Evolutionary conservation across 1,140 invertebrate species (phyloP).

Genomic region (Tetramorium alpestre): DNA sequence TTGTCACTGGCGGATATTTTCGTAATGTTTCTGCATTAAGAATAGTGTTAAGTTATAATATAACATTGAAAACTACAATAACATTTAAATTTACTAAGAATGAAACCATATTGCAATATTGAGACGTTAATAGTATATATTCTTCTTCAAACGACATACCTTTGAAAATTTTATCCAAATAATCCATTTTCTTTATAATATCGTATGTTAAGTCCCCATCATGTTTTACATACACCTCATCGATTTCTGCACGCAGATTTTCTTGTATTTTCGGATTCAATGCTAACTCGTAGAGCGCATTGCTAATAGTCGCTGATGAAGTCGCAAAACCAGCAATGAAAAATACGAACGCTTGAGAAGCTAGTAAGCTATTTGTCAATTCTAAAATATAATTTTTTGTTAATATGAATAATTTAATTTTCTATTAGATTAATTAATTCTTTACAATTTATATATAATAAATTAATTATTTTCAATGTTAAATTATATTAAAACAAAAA

Average conservation of each 20-base stretch:
- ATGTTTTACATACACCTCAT: slow-evolving; percentile 65
- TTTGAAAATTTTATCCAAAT: slow-evolving; percentile 76
- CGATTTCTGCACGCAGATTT: slow-evolving; percentile 24
- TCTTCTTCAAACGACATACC: slow-evolving; percentile 60
- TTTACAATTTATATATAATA: too few relatives aligned
- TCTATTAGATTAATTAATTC: too few relatives aligned
- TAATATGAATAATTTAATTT: neutral
- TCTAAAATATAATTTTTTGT: slow-evolving; percentile 58
- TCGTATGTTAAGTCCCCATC: slow-evolving; percentile 72
- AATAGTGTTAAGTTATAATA: neutral
- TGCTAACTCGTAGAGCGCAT: slow-evolving; percentile 74
- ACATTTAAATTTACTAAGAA: neutral
- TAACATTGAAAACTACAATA: neutral
- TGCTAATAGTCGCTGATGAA: slow-evolving; percentile 85
- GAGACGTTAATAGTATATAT: neutral
- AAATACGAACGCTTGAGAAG: slow-evolving; percentile 83
- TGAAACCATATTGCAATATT: neutral
- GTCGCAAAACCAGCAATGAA: slow-evolving; percentile 88
- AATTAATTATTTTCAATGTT: too few relatives aligned
- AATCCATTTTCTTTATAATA: slow-evolving; percentile 73
- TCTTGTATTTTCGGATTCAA: neutral
- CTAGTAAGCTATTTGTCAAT: slow-evolving; percentile 74
- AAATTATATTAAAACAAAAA: too few relatives aligned
- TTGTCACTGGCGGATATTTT: too few relatives aligned
- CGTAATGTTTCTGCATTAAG: neutral